A percentile compares a stretch with the other conserved stretches of the same genome.
These are phyloP conservation scores for Silvanus unidentatus DNA, from an alignment of 2,888 invertebrate species.

Conservation along the genomic window DNA sequence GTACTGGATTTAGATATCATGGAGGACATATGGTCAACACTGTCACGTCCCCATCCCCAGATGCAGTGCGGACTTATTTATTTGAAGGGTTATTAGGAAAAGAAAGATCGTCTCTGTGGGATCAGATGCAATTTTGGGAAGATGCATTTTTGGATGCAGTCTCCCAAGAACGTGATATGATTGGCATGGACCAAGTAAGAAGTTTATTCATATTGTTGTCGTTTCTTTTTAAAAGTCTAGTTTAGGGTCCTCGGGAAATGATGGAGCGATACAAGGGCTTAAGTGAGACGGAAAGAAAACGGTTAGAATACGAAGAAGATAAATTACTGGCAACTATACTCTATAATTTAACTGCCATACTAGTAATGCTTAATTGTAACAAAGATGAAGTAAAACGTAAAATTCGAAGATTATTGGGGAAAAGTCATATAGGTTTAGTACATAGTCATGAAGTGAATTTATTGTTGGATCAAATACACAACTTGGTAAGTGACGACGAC, in stretches of 20 bases:
- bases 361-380: conserved; percentile 87
- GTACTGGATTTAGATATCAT: conserved; percentile 80
- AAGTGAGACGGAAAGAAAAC: conserved; percentile 87
- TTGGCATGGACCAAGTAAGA: conserved; percentile 94
- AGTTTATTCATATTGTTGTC: too few relatives aligned
- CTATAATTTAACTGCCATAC: conserved; percentile 92
- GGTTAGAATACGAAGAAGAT: conserved; percentile 97
- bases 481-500: conserved; percentile 64
- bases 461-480: conserved; percentile 88
- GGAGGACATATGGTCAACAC: conserved; percentile 80
- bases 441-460: conserved; percentile 98
- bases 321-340: conserved; percentile 88
- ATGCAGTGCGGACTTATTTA: conserved; percentile 81
- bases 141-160: conserved; percentile 98
- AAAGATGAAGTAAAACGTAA: conserved; percentile 81
- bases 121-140: conserved; percentile 99
- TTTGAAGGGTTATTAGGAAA: conserved; percentile 83
- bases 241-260: conserved; percentile 91
- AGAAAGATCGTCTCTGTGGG: conserved; percentile 87
- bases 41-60: conserved; percentile 83
- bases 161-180: conserved; percentile 94
- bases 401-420: conserved; percentile 85
- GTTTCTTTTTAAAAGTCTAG: too few relatives aligned
- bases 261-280: conserved; percentile 95
- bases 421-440: conserved; percentile 95